Conservation (phyloP, 2,113 vertebrate genomes). For the Eptesicus fuscus region DNA sequence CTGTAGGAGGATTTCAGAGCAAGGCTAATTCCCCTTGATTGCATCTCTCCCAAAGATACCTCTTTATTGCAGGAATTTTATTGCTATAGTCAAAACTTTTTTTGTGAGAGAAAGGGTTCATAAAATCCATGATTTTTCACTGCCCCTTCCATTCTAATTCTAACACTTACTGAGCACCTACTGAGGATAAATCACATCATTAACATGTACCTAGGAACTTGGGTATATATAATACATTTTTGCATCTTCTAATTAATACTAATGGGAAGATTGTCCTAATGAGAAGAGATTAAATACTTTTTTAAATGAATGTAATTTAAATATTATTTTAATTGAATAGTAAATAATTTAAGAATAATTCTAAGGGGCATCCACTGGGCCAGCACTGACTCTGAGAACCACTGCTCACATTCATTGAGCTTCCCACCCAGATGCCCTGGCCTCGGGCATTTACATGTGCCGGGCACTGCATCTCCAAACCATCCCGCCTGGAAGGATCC, state of each 20-base stretch:
- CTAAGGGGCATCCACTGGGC: not conserved
- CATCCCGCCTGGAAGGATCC: not conserved
- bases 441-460: not conserved
- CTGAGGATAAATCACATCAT: not conserved
- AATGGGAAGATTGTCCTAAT: not conserved
- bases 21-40: not conserved
- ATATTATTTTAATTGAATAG: not conserved
- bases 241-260: not conserved
- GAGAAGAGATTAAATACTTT: not conserved
- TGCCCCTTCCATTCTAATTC: not conserved
- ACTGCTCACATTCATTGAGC: not conserved
- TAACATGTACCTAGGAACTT: not conserved
- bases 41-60: slow-evolving; percentile 10
- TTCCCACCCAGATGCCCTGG: not conserved
- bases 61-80: not conserved
- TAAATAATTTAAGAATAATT: not conserved
- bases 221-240: not conserved
- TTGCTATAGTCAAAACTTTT: not conserved
- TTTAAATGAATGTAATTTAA: not conserved
- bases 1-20: slow-evolving; percentile 52
- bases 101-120: not conserved
- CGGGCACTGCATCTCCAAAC: not conserved
- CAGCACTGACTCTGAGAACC: not conserved
- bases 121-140: not conserved
- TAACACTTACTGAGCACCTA: not conserved